Evolutionary conservation across 2,888 invertebrate species (phyloP).

Genomic region (Vanessa cardui): DNA sequence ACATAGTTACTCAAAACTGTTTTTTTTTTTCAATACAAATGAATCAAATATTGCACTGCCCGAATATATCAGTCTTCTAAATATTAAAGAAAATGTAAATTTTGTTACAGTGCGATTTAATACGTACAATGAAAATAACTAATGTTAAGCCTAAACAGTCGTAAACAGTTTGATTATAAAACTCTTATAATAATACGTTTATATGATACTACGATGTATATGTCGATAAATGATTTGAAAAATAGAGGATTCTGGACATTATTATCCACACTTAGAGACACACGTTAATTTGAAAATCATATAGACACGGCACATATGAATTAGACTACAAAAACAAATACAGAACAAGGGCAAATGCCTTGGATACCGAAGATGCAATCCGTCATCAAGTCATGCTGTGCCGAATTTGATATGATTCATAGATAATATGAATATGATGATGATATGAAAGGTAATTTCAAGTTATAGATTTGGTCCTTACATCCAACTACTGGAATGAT

Average conservation of each 20-base stretch:
- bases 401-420: constrained; percentile 33
- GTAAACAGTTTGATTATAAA: constrained; percentile 30
- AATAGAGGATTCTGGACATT: constrained; percentile 20
- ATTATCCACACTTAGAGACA: not conserved
- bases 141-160: constrained; percentile 15
- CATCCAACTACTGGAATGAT: constrained; percentile 52
- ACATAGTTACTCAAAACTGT: constrained; percentile 8
- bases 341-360: too few relatives aligned
- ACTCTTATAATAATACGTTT: constrained; percentile 23
- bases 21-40: not conserved
- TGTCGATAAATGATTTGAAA: constrained; percentile 22
- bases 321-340: too few relatives aligned
- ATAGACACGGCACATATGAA: not conserved
- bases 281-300: constrained; percentile 5
- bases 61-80: constrained; percentile 71
- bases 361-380: not conserved
- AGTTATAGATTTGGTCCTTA: constrained; percentile 72
- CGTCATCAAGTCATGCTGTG: constrained; percentile 13
- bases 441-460: constrained; percentile 64
- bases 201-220: constrained; percentile 29
- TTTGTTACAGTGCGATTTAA: constrained; percentile 41
- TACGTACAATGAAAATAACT: constrained; percentile 15
- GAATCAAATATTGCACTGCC: constrained; percentile 73
- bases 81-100: constrained; percentile 38
- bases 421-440: constrained; percentile 40